These are phyloP conservation scores for Merluccius polli DNA, from an alignment of 2,797 vertebrate genomes.

Conservation along the genomic window DNA sequence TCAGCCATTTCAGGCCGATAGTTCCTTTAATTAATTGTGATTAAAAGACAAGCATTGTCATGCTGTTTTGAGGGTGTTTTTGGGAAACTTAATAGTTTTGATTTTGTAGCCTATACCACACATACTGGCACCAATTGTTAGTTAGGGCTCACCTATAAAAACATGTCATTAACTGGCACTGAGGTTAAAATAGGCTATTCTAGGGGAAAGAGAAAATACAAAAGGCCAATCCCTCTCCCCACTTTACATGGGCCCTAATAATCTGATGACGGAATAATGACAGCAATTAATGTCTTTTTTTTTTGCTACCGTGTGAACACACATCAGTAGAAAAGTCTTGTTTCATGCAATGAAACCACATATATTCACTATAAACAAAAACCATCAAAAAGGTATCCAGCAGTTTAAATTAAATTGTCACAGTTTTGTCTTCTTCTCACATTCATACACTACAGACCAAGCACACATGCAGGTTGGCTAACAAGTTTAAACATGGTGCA, in stretches of 20 bases:
- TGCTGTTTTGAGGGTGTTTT: slow-evolving; percentile 13
- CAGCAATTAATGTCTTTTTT: slow-evolving; percentile 32
- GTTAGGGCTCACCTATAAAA: slow-evolving; percentile 40
- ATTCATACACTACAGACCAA: slow-evolving; percentile 55
- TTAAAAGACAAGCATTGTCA: background rate
- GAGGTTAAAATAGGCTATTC: slow-evolving; percentile 34
- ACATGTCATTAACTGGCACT: slow-evolving; percentile 42
- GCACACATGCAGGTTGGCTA: slow-evolving; percentile 58
- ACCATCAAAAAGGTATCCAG: slow-evolving; percentile 25
- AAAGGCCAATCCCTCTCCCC: slow-evolving; percentile 38
- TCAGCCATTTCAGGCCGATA: slow-evolving; percentile 28
- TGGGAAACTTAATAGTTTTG: slow-evolving; percentile 48
- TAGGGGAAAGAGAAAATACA: slow-evolving; percentile 36
- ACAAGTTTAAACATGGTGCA: slow-evolving; percentile 43
- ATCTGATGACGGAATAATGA: slow-evolving; percentile 35
- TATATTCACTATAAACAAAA: slow-evolving; percentile 38
- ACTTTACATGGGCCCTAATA: slow-evolving; percentile 34
- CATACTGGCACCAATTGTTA: slow-evolving; percentile 49
- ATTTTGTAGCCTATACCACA: slow-evolving; percentile 51
- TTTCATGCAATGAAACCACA: slow-evolving; percentile 63
- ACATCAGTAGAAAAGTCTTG: slow-evolving; percentile 54
- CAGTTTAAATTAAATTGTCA: slow-evolving; percentile 29
- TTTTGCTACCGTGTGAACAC: slow-evolving; percentile 32
- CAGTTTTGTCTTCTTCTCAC: slow-evolving; percentile 51
- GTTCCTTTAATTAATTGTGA: slow-evolving; percentile 34